phyloP scores from a whole-genome alignment of 2,113 vertebrate species.

The Montifringilla adamsi region DNA sequence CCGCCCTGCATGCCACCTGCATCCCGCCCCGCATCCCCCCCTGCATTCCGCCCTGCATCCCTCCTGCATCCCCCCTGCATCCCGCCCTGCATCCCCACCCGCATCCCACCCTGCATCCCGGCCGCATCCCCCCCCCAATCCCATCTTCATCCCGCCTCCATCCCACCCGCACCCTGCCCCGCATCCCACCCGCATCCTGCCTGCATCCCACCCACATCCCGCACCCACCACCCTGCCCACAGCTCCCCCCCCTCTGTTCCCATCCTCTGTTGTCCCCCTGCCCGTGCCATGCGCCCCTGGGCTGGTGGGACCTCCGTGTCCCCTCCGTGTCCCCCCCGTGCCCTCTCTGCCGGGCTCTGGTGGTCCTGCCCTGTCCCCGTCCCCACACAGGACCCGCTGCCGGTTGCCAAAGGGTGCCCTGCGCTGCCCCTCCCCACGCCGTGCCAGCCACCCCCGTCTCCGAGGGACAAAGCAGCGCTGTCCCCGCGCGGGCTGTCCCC shows the following conservation, averaged over 20 bases:
- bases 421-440: neutral
- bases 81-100: too few species aligned
- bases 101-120: too few species aligned
- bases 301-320: neutral
- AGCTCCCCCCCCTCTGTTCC: neutral
- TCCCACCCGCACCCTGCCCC: neutral
- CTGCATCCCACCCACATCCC: too few species aligned
- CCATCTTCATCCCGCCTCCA: neutral
- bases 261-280: neutral
- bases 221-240: neutral
- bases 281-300: neutral
- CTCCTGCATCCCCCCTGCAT: too few species aligned
- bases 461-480: neutral
- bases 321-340: neutral
- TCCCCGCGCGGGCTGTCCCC: neutral
- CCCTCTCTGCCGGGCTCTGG: neutral
- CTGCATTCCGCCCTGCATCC: too few species aligned
- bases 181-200: too few species aligned
- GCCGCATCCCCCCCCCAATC: too few species aligned
- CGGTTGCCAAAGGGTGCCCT: neutral
- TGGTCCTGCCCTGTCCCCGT: neutral
- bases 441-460: neutral
- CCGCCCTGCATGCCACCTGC: constrained; percentile 72
- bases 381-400: neutral
- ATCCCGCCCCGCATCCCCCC: constrained; percentile 69